Evolutionary conservation across 2,888 invertebrate genomes (phyloP).

Genomic region (Drosophila macrospina): DNA sequence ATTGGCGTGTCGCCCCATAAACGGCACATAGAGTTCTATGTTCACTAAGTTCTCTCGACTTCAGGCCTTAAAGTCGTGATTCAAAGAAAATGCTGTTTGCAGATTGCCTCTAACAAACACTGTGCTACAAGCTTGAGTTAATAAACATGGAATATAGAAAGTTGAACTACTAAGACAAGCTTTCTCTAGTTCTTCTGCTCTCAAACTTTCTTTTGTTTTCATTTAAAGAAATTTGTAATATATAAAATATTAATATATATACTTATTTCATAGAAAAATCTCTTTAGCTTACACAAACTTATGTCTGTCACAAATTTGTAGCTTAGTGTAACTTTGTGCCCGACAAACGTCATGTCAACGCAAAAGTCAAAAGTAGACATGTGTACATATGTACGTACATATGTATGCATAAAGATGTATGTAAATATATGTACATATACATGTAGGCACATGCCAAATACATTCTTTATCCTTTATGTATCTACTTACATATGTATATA

Average conservation of each 20-base stretch:
- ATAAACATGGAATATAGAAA: background rate
- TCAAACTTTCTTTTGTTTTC: too few species aligned
- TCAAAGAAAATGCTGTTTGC: slow-evolving; percentile 27
- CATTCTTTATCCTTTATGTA: too few species aligned
- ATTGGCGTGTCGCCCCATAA: slow-evolving; percentile 72
- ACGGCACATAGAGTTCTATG: slow-evolving; percentile 25
- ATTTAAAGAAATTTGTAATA: too few species aligned
- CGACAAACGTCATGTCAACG: slow-evolving; percentile 79
- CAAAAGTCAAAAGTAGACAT: slow-evolving; percentile 73
- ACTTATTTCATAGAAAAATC: too few species aligned
- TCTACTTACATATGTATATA: background rate
- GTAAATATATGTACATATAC: slow-evolving; percentile 14
- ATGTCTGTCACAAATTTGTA: slow-evolving; percentile 7
- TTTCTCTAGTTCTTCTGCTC: too few species aligned
- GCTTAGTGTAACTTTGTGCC: slow-evolving; percentile 57
- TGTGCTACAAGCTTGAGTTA: slow-evolving; percentile 14
- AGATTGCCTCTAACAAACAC: slow-evolving; percentile 44
- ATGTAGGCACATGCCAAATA: background rate
- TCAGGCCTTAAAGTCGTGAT: slow-evolving; percentile 52
- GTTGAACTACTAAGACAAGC: too few species aligned
- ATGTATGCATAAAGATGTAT: slow-evolving; percentile 32
- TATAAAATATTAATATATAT: too few species aligned
- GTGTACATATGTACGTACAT: slow-evolving; percentile 26
- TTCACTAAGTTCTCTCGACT: slow-evolving; percentile 11
- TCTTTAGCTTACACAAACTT: too few species aligned